Evolutionary conservation across 2,797 vertebrate species (phyloP).

Genomic region (Protonibea diacanthus): DNA sequence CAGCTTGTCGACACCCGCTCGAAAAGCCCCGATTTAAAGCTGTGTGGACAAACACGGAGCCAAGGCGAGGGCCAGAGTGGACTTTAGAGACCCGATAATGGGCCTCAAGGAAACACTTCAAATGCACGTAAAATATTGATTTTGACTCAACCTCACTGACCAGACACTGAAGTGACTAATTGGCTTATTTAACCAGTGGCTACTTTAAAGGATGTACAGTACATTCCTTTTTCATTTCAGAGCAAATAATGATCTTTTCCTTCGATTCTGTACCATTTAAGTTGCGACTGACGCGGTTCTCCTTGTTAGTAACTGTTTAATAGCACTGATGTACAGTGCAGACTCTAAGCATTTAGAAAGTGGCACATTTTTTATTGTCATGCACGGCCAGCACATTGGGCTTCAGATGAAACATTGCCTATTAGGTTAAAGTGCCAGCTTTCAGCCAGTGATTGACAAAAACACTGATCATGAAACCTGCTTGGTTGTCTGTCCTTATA

Average conservation of each 20-base stretch:
- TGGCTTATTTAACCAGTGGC: slow-evolving; percentile 72
- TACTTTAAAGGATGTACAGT: slow-evolving; percentile 60
- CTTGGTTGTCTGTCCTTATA: background rate
- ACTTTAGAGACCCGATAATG: slow-evolving; percentile 66
- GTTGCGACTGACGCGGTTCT: slow-evolving; percentile 30
- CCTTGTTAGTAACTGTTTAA: slow-evolving; percentile 51
- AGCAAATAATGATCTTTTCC: slow-evolving; percentile 64
- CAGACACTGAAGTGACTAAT: slow-evolving; percentile 71
- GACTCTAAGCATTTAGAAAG: background rate
- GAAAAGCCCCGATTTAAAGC: slow-evolving; percentile 58
- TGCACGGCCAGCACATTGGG: background rate
- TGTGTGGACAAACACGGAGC: slow-evolving; percentile 42
- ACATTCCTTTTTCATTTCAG: slow-evolving; percentile 45
- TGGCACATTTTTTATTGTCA: background rate
- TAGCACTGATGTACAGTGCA: background rate
- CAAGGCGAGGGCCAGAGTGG: slow-evolving; percentile 10
- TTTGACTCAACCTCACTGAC: slow-evolving; percentile 62
- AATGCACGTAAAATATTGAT: slow-evolving; percentile 66
- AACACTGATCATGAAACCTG: background rate
- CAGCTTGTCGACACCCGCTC: slow-evolving; percentile 35
- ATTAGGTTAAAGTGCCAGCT: background rate
- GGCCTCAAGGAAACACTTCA: slow-evolving; percentile 63
- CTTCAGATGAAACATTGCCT: background rate
- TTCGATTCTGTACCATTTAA: slow-evolving; percentile 49
- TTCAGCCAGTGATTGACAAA: slow-evolving; percentile 7